Conservation (phyloP, 1,140 invertebrate genomes). For the Drosophila kohkoa region DNA sequence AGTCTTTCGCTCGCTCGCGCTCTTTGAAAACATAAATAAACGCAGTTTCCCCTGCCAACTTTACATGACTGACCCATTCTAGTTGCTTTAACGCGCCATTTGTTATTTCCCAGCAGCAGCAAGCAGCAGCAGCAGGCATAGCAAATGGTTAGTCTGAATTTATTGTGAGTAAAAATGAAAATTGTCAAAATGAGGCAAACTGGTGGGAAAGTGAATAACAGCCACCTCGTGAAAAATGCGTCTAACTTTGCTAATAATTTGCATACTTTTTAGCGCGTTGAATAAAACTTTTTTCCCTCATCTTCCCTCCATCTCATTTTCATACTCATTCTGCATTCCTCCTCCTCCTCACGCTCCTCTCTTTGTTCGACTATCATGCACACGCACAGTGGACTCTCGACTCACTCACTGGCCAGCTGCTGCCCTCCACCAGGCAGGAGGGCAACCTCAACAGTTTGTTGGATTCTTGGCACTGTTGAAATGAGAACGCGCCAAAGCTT, state of each 20-base stretch:
- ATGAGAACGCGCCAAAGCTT: conserved; percentile 68
- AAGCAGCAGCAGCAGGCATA: conserved; percentile 11
- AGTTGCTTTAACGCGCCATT: conserved; percentile 15
- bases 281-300: conserved; percentile 51
- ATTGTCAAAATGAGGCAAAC: conserved; percentile 57
- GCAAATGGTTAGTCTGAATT: conserved; percentile 45
- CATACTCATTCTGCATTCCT: conserved; percentile 13
- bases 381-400: conserved; percentile 46
- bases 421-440: not conserved
- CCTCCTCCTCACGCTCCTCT: not conserved
- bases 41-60: not conserved
- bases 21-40: conserved; percentile 40
- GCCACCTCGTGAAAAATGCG: conserved; percentile 65
- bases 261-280: conserved; percentile 73
- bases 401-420: conserved; percentile 11
- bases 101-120: conserved; percentile 21
- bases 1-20: conserved; percentile 8
- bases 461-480: conserved; percentile 45
- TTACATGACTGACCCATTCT: not conserved
- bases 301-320: conserved; percentile 4
- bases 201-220: conserved; percentile 47
- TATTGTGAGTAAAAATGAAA: conserved; percentile 51
- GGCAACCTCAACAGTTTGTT: conserved; percentile 16
- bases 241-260: conserved; percentile 80
- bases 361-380: conserved; percentile 28